phyloP scores from a whole-genome alignment of 2,113 vertebrate genomes.

The Trinectes maculatus region DNA sequence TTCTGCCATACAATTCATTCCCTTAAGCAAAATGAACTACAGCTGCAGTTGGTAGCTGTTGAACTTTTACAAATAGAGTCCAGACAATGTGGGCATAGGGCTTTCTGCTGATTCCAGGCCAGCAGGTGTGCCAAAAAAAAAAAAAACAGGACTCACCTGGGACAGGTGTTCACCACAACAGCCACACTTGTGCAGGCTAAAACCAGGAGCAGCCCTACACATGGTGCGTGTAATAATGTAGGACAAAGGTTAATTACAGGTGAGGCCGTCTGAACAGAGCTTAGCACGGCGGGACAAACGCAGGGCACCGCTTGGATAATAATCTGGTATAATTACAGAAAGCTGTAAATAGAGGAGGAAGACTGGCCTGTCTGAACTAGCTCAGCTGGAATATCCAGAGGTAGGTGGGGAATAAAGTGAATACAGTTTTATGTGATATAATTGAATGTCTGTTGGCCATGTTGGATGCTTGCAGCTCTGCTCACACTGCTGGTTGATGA shows the following conservation, averaged over 20 bases:
- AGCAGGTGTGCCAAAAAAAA: slow-evolving; percentile 37
- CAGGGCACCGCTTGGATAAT: slow-evolving; percentile 48
- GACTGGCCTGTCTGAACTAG: slow-evolving; percentile 36
- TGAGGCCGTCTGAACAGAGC: slow-evolving; percentile 51
- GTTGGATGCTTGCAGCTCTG: slow-evolving; percentile 3
- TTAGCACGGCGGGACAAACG: slow-evolving; percentile 49
- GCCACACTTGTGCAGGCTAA: slow-evolving; percentile 9
- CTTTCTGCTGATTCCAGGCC: slow-evolving; percentile 8
- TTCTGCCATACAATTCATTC: slow-evolving; percentile 17
- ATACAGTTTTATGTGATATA: slow-evolving; percentile 35
- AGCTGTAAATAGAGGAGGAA: slow-evolving; percentile 56
- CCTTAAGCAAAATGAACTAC: slow-evolving; percentile 9
- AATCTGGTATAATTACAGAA: slow-evolving; percentile 63
- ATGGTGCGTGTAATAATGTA: slow-evolving; percentile 54
- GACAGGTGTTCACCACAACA: slow-evolving; percentile 51
- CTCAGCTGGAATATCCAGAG: slow-evolving; percentile 35
- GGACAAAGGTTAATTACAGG: slow-evolving; percentile 62
- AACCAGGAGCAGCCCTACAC: slow-evolving; percentile 15
- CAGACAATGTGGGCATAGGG: no score
- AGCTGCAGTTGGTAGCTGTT: neutral
- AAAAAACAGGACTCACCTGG: slow-evolving; percentile 54
- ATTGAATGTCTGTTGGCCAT: slow-evolving; percentile 41
- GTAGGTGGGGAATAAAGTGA: slow-evolving; percentile 32
- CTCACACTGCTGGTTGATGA: slow-evolving; percentile 5
- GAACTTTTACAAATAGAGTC: neutral